These are phyloP conservation scores for Phalacrocorax aristotelis DNA, from an alignment of 2,113 vertebrate species.

Conservation along the genomic window DNA sequence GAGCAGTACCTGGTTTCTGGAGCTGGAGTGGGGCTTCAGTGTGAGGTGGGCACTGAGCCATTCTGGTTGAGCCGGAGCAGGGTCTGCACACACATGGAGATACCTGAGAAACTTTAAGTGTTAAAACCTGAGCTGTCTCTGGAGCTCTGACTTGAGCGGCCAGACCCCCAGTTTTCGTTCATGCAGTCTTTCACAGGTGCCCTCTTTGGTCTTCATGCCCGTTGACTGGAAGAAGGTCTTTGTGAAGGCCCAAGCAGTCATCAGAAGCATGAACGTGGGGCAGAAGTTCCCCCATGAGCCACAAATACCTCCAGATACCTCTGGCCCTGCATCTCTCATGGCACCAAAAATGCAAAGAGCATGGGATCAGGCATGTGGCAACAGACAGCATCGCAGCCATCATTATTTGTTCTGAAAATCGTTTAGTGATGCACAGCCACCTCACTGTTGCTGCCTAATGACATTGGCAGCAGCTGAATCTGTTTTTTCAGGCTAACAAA, in stretches of 20 bases:
- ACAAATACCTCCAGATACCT: neutral
- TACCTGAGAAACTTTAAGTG: neutral
- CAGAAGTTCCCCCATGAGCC: neutral
- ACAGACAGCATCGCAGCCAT: neutral
- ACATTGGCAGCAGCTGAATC: neutral
- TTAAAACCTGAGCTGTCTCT: neutral
- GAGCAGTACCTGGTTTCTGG: neutral
- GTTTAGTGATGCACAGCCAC: neutral
- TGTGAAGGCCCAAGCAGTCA: neutral
- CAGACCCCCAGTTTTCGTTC: neutral
- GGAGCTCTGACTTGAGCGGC: neutral
- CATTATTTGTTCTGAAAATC: neutral
- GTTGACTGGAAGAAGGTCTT: neutral
- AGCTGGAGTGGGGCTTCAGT: rapidly evolving
- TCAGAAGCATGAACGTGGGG: rapidly evolving
- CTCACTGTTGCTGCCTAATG: neutral
- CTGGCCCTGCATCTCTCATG: neutral
- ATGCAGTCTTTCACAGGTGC: neutral
- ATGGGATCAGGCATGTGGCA: neutral
- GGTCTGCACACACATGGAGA: neutral
- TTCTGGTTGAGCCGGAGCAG: neutral
- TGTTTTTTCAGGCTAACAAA: neutral
- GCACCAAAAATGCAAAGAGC: neutral
- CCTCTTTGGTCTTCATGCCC: neutral
- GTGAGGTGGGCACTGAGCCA: neutral